A percentile compares a stretch with the other conserved stretches of the same genome.
These are phyloP conservation scores for Elephantulus edwardii DNA, from an alignment of 2,113 vertebrate species.

Conservation along the genomic window DNA sequence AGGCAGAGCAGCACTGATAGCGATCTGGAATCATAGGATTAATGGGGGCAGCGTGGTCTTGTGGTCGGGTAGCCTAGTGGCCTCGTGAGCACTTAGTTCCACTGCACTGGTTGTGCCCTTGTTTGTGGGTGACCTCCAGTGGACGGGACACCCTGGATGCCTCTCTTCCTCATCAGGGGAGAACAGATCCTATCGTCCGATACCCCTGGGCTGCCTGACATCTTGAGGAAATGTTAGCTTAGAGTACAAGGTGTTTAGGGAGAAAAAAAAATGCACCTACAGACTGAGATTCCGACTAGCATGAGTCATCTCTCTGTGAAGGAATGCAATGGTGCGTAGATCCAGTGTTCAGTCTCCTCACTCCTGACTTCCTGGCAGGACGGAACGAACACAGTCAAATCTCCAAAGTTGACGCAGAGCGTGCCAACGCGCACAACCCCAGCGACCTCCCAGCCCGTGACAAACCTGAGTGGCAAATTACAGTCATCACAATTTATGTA, in stretches of 20 bases:
- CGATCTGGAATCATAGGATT: conserved; percentile 27
- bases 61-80: background rate
- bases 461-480: conserved; percentile 15
- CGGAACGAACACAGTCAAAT: rapidly evolving
- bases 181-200: background rate
- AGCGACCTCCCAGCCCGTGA: background rate
- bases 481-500: background rate
- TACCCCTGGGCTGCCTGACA: too few species aligned
- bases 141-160: background rate
- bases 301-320: background rate
- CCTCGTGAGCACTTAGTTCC: background rate
- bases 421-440: rapidly evolving
- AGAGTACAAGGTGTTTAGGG: rapidly evolving
- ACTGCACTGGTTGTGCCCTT: conserved; percentile 30
- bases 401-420: background rate
- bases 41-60: background rate
- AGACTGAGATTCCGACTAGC: rapidly evolving
- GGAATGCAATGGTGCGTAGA: background rate
- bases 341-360: rapidly evolving
- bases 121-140: background rate
- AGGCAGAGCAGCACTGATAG: background rate
- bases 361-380: rapidly evolving
- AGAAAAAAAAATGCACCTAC: rapidly evolving
- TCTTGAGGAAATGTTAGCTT: too few species aligned
- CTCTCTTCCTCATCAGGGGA: background rate